phyloP scores from a whole-genome alignment of 2,888 invertebrate species.

The Merodon equestris region DNA sequence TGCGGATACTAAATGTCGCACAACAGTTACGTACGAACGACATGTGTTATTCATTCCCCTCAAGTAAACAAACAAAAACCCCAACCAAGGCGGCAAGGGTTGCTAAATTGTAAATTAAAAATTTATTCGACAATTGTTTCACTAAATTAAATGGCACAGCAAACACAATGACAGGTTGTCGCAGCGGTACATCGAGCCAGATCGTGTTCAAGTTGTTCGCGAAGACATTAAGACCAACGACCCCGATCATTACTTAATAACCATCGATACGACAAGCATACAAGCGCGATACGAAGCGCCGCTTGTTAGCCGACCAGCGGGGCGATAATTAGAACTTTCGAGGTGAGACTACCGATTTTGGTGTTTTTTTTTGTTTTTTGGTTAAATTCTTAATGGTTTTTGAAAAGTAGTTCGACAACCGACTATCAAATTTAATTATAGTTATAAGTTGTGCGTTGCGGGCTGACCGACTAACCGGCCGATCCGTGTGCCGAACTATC shows the following conservation, averaged over 20 bases:
- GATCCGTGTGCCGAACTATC: too few species aligned
- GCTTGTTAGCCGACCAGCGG: conserved; percentile 36
- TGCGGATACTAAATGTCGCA: conserved; percentile 36
- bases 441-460: conserved; percentile 44
- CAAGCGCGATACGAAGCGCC: conserved; percentile 28
- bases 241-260: conserved; percentile 43
- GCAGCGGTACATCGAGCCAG: conserved; percentile 19
- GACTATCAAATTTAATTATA: conserved; percentile 64
- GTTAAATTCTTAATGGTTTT: conserved; percentile 61
- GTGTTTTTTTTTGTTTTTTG: too few species aligned
- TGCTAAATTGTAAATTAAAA: conserved; percentile 52
- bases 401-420: conserved; percentile 61
- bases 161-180: conserved; percentile 58
- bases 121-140: conserved; percentile 62
- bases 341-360: conserved; percentile 65
- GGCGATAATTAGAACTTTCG: conserved; percentile 54
- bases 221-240: conserved; percentile 62
- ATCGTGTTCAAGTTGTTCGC: conserved; percentile 57
- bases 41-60: conserved; percentile 26
- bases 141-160: conserved; percentile 61
- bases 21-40: not conserved
- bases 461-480: too few species aligned
- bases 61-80: conserved; percentile 4
- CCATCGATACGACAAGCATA: too few species aligned
- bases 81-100: conserved; percentile 6